A percentile compares a stretch with the other conserved stretches of the same genome.
Conservation (phyloP, 2,888 invertebrate species). For the Leucophora obtusa region DNA sequence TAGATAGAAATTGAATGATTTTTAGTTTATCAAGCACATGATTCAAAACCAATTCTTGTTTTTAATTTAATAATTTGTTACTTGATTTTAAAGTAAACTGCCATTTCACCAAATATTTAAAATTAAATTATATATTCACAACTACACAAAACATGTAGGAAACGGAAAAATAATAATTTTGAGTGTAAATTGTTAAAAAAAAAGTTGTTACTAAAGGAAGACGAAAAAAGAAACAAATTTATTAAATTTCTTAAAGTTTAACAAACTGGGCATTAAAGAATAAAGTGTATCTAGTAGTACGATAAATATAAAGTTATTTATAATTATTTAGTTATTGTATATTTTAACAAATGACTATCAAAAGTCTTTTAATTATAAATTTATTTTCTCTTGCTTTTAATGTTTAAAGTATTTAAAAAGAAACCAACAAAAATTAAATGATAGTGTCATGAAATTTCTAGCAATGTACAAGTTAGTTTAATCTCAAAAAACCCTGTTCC, state of each 20-base stretch:
- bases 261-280: constrained; percentile 12
- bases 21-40: constrained; percentile 11
- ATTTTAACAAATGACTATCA: constrained; percentile 10
- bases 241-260: constrained; percentile 20
- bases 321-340: constrained; percentile 34
- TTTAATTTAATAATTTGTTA: constrained; percentile 36
- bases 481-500: constrained; percentile 17
- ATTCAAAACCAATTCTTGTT: constrained; percentile 12
- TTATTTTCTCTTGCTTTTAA: constrained; percentile 13
- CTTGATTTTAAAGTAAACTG: constrained; percentile 65
- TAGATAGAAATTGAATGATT: constrained; percentile 5
- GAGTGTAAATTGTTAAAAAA: constrained; percentile 1
- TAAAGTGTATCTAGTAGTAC: constrained; percentile 4
- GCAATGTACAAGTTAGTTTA: constrained; percentile 60
- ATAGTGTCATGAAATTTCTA: constrained; percentile 36
- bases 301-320: constrained; percentile 15
- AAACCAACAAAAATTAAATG: constrained; percentile 10
- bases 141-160: constrained; percentile 19
- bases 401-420: constrained; percentile 5
- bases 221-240: background rate
- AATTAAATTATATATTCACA: constrained; percentile 11
- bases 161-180: constrained; percentile 14
- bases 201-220: constrained; percentile 30
- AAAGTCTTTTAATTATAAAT: constrained; percentile 31
- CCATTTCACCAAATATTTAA: constrained; percentile 64